phyloP scores from a whole-genome alignment of 2,113 vertebrate species.

The Laterallus jamaicensis region DNA sequence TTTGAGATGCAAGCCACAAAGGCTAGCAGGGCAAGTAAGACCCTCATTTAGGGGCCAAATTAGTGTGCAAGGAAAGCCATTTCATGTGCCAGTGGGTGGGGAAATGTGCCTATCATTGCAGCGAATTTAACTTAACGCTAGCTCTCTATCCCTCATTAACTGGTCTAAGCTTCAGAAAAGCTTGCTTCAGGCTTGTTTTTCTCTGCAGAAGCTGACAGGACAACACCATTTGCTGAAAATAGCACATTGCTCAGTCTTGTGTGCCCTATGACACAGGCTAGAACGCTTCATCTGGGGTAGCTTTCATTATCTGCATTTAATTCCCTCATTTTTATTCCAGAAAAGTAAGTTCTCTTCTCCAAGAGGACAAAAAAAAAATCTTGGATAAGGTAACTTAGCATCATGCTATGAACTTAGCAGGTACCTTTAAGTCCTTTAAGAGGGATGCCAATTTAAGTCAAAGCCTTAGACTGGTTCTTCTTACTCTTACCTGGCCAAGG shows the following conservation, averaged over 20 bases:
- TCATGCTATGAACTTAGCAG: fast-evolving
- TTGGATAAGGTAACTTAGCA: neutral
- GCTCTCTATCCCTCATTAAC: neutral
- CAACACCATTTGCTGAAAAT: neutral
- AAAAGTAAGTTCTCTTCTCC: neutral
- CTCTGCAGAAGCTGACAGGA: neutral
- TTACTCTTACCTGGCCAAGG: neutral
- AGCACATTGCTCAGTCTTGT: neutral
- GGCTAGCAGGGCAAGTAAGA: neutral
- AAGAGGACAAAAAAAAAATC: neutral
- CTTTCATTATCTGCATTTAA: neutral
- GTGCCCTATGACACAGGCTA: neutral
- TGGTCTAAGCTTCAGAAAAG: neutral
- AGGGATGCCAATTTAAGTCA: neutral
- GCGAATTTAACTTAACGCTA: neutral
- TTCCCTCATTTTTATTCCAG: neutral
- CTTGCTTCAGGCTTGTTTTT: neutral
- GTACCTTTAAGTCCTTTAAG: neutral
- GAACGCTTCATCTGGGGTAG: neutral
- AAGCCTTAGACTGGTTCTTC: neutral
- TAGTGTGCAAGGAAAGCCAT: neutral
- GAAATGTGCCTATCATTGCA: neutral
- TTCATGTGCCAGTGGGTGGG: fast-evolving
- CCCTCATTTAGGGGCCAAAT: neutral
- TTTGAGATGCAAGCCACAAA: neutral